A percentile compares a stretch with the other conserved stretches of the same genome.
These are phyloP conservation scores for Phocoena sinus DNA, from an alignment of 2,113 vertebrate species.

Conservation along the genomic window DNA sequence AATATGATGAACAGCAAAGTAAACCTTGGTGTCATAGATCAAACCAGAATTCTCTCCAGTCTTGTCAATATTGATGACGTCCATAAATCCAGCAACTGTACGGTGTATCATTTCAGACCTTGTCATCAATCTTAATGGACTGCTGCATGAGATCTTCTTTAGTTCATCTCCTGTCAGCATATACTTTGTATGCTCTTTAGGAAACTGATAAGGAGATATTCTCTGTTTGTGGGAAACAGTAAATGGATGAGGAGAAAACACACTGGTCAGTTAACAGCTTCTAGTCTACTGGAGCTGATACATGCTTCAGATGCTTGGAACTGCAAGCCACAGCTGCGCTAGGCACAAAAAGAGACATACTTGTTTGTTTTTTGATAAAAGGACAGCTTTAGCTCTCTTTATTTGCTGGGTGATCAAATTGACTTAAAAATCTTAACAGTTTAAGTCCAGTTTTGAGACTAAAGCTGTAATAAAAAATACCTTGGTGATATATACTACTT, in stretches of 20 bases:
- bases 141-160: conserved; percentile 90
- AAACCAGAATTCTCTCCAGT: conserved; percentile 91
- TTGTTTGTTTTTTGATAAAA: neutral
- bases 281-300: conserved; percentile 88
- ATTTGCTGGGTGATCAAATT: neutral
- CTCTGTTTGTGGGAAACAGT: conserved; percentile 93
- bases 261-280: conserved; percentile 87
- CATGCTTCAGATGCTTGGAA: conserved; percentile 93
- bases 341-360: neutral
- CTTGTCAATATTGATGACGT: conserved; percentile 96
- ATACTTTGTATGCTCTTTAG: conserved; percentile 91
- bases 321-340: conserved; percentile 81
- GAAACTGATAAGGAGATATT: conserved; percentile 95
- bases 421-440: neutral
- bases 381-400: neutral
- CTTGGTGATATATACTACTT: neutral
- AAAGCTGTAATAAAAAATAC: neutral
- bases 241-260: conserved; percentile 93
- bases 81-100: conserved; percentile 94
- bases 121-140: conserved; percentile 69
- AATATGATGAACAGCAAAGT: neutral
- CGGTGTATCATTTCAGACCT: conserved; percentile 92
- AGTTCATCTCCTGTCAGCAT: conserved; percentile 93
- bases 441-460: neutral
- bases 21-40: conserved; percentile 92